Evolutionary conservation across 1,140 invertebrate genomes (phyloP).

Genomic region (Lordiphosa clarofinis): DNA sequence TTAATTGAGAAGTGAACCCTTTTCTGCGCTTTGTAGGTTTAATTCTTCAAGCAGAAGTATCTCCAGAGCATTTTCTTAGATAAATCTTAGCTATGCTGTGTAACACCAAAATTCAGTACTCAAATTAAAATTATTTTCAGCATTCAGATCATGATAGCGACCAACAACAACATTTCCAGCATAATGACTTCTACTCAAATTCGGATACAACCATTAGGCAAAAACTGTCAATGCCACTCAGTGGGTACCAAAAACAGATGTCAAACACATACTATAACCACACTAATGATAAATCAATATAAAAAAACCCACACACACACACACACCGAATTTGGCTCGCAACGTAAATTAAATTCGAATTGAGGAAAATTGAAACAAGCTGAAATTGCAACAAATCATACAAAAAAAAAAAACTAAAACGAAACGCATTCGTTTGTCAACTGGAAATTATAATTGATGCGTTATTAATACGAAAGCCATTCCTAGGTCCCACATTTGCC

Average conservation of each 20-base stretch:
- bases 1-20: too few species aligned
- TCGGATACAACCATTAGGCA: conserved; percentile 49
- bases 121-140: too few species aligned
- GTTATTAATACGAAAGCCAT: conserved; percentile 65
- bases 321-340: conserved; percentile 9
- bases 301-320: conserved; percentile 25
- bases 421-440: conserved; percentile 62
- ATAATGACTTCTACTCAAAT: conserved; percentile 18
- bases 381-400: conserved; percentile 18
- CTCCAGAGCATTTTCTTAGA: too few species aligned
- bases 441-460: conserved; percentile 73
- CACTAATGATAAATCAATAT: conserved; percentile 68
- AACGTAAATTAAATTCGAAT: conserved; percentile 50
- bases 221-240: conserved; percentile 36
- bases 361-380: conserved; percentile 36
- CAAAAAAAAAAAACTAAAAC: conserved; percentile 50
- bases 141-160: too few species aligned
- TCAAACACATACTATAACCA: conserved; percentile 23
- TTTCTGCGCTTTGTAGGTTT: too few species aligned
- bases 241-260: conserved; percentile 22
- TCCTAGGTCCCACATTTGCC: conserved; percentile 9
- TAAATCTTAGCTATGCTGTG: too few species aligned
- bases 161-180: neutral
- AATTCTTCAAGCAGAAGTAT: too few species aligned
- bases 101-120: neutral